phyloP scores from a whole-genome alignment of 2,888 invertebrate genomes.

The Abscondita cerata region DNA sequence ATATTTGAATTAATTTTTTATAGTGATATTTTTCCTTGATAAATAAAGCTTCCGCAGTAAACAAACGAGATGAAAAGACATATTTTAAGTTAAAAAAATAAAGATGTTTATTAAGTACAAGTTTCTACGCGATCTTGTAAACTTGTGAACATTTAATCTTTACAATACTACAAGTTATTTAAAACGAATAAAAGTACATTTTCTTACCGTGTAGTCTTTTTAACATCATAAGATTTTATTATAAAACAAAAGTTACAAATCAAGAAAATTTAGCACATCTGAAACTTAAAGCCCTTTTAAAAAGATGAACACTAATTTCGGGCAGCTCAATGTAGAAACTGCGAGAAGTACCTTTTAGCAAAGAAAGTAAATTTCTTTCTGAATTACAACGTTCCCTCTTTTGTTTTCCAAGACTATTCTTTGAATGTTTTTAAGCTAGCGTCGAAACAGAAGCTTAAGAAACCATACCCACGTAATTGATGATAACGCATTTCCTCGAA shows the following conservation, averaged over 20 bases:
- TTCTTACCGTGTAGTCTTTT: too few relatives aligned
- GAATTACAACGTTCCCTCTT: slow-evolving; percentile 20
- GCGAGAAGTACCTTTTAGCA: slow-evolving; percentile 24
- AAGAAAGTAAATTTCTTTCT: slow-evolving; percentile 15
- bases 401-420: slow-evolving; percentile 13
- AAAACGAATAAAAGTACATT: too few relatives aligned
- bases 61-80: too few relatives aligned
- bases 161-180: too few relatives aligned
- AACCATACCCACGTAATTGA: slow-evolving; percentile 11
- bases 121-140: too few relatives aligned
- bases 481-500: not conserved
- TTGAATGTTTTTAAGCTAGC: slow-evolving; percentile 12
- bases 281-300: slow-evolving; percentile 15
- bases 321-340: slow-evolving; percentile 11
- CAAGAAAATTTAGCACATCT: slow-evolving; percentile 14
- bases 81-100: too few relatives aligned
- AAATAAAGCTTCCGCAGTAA: too few relatives aligned
- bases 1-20: too few relatives aligned
- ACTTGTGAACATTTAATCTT: too few relatives aligned
- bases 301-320: slow-evolving; percentile 20
- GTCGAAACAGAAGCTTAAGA: slow-evolving; percentile 10
- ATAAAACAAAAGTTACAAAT: slow-evolving; percentile 11
- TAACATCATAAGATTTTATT: slow-evolving; percentile 4
- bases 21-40: too few relatives aligned
- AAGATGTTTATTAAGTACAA: too few relatives aligned